A percentile compares a stretch with the other conserved stretches of the same genome.
These are phyloP conservation scores for Drosophila carrolli DNA, from an alignment of 1,140 invertebrate genomes.

Conservation along the genomic window DNA sequence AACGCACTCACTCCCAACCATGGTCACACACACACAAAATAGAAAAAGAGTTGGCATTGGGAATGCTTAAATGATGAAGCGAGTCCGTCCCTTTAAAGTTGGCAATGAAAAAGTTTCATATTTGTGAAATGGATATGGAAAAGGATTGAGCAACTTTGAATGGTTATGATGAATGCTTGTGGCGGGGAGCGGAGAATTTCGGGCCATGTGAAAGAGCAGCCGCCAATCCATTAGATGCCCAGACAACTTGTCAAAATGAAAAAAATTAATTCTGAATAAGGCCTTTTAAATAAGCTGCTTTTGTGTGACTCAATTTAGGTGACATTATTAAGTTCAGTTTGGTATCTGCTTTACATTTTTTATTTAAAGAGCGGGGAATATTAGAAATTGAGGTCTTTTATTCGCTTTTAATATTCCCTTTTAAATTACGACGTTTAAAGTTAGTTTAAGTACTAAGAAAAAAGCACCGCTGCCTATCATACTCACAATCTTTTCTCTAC, in stretches of 20 bases:
- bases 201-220: constrained; percentile 4
- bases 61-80: constrained; percentile 75
- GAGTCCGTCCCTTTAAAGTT: constrained; percentile 60
- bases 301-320: constrained; percentile 9
- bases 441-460: no score
- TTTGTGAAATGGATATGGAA: constrained; percentile 47
- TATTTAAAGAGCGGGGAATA: not conserved
- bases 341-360: not conserved
- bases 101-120: constrained; percentile 63
- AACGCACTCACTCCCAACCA: constrained; percentile 8
- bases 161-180: constrained; percentile 36
- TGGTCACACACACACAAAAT: constrained; percentile 15
- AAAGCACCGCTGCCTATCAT: no score
- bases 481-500: not conserved
- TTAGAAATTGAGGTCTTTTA: no score
- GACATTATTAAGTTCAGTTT: not conserved
- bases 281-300: constrained; percentile 13
- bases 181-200: not conserved
- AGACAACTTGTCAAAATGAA: constrained; percentile 36
- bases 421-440: no score
- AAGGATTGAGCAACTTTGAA: constrained; percentile 37
- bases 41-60: constrained; percentile 48
- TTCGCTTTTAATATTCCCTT: no score
- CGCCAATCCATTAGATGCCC: constrained; percentile 39
- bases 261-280: constrained; percentile 4